Conservation (phyloP, 2,888 invertebrate genomes). For the Lasioglossum pauxillum region DNA sequence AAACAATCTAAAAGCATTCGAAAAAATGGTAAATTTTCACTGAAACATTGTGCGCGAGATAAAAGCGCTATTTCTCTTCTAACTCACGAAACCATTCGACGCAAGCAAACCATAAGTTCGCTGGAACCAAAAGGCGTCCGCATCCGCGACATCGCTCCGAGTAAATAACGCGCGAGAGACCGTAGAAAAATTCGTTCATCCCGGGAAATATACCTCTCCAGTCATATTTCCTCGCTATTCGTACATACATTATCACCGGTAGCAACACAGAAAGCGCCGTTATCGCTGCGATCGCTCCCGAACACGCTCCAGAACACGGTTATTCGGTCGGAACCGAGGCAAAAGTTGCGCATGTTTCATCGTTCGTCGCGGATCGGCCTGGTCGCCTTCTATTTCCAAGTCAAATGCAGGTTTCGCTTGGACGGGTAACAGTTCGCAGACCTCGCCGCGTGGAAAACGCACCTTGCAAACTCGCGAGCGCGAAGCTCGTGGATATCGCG, state of each 20-base stretch:
- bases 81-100: background rate
- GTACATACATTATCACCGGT: background rate
- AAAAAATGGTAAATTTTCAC: background rate
- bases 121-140: background rate
- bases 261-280: slow-evolving; percentile 1
- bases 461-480: background rate
- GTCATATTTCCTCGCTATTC: slow-evolving; percentile 19
- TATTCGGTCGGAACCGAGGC: background rate
- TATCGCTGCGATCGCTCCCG: slow-evolving; percentile 18
- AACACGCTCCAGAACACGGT: slow-evolving; percentile 10
- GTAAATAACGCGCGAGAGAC: background rate
- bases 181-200: slow-evolving; percentile 19
- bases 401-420: slow-evolving; percentile 18
- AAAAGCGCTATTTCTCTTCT: background rate
- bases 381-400: slow-evolving; percentile 28
- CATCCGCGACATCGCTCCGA: background rate
- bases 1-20: background rate
- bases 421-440: slow-evolving; percentile 12
- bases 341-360: slow-evolving; percentile 35
- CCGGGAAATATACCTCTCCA: background rate
- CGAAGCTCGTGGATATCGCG: slow-evolving; percentile 26
- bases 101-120: background rate
- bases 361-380: slow-evolving; percentile 26
- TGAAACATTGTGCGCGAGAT: background rate
- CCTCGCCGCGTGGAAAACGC: background rate